A percentile compares a stretch with the other conserved stretches of the same genome.
These are phyloP conservation scores for Strigamia transsilvanica DNA, from an alignment of 2,888 invertebrate genomes.

Conservation along the genomic window DNA sequence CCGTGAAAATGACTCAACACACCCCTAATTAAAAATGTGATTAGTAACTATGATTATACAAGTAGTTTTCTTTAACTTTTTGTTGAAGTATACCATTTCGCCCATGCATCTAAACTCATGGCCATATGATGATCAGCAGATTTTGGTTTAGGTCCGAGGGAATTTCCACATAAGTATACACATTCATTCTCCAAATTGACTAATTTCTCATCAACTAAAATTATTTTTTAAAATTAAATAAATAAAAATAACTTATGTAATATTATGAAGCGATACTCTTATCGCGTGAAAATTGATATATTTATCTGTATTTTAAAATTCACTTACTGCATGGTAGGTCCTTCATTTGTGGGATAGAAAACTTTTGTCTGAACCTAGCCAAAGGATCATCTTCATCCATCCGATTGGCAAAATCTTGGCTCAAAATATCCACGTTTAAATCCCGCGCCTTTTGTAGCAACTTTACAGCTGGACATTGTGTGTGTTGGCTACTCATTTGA, in stretches of 20 bases:
- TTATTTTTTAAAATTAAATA: not conserved
- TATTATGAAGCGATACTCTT: not conserved
- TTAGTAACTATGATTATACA: not conserved
- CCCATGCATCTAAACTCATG: constrained; percentile 67
- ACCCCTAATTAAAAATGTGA: constrained; percentile 58
- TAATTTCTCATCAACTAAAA: constrained; percentile 60
- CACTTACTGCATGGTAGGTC: constrained; percentile 63
- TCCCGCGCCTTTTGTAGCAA: not conserved
- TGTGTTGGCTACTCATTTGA: not conserved
- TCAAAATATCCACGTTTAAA: constrained; percentile 36
- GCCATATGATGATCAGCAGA: constrained; percentile 63
- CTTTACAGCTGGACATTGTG: not conserved
- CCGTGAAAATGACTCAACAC: constrained; percentile 60
- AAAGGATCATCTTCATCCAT: constrained; percentile 65
- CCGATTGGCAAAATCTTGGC: constrained; percentile 61
- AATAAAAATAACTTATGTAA: not conserved
- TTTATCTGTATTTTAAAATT: not conserved
- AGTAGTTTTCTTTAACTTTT: not conserved
- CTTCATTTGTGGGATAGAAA: constrained; percentile 65
- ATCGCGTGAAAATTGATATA: too few species aligned
- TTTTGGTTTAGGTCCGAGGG: constrained; percentile 69
- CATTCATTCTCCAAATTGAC: constrained; percentile 64
- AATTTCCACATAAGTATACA: constrained; percentile 70
- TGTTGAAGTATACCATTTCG: not conserved
- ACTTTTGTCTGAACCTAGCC: constrained; percentile 62